Evolutionary conservation across 2,888 invertebrate species (phyloP), one percentile per base, ranked within the genome.

Genomic region (Meganola albula): DNA sequence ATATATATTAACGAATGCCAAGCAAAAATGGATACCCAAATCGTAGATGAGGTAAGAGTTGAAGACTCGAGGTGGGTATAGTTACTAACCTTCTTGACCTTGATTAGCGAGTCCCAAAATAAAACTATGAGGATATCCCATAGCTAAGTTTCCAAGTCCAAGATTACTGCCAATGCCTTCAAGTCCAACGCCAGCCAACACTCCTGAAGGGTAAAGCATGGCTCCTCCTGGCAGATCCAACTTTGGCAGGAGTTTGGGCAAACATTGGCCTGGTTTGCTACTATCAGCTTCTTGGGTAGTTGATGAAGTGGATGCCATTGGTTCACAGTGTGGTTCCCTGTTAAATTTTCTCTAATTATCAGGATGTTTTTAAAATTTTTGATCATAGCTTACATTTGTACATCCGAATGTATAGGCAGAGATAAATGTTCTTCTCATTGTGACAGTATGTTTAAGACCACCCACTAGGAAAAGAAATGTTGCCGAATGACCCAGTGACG

Each of bases 81-180:
- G 68, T 61, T 35, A 84, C 85, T 74, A n/a, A 24, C 78, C 80
- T 46, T 87, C 86, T 30, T 86, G 84, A 2, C 76, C 83, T 37
- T 86, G 85, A 50, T 83, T 83, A 27, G 86, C 82, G 27, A 87
- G 64, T 25, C 87, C 84, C 44, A 87, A 50, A 36, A 86, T 83
- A 27, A 87, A 84, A 43, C 86, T 83, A 14, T 83, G 85, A 2
- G 86, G 86, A 31, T 86, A 87, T 11, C 78, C 74, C 84, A 85
- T 83, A 1, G 83, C 78, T 39, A 85, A 42, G 36, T 82, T 82
- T 0, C 82, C 82, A 0, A 84, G 56, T 2, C 84, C 80, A 31
- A 85, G 60, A 30, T 82, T 83, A 1, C 64, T 63, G 18, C 78
- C 75, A 10, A 85, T 55, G 2, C 78, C 74, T 8, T 85, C 85